These are phyloP conservation scores for Oopsacas minuta DNA, from an alignment of 37 sponge, comb jelly and placozoan genomes.

Conservation along the genomic window DNA sequence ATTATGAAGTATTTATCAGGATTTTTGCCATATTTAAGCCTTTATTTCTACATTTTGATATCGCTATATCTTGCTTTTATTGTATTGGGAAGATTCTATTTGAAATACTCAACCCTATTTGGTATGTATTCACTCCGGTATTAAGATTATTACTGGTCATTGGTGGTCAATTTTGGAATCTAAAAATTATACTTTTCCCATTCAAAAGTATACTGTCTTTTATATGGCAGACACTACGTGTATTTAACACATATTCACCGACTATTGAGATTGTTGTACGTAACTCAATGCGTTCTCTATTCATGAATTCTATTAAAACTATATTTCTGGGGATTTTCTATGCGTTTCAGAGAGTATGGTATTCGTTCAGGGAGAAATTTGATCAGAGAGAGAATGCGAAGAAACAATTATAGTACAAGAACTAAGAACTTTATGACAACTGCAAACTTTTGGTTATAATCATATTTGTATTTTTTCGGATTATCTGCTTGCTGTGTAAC, in stretches of 20 bases:
- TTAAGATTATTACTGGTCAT: not conserved
- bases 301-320: not conserved
- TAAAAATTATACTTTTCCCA: not conserved
- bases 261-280: conserved; percentile 13
- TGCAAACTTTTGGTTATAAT: too few species aligned
- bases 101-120: not conserved
- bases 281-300: not conserved
- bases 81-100: not conserved
- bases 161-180: not conserved
- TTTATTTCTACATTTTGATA: not conserved
- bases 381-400: not conserved
- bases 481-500: not conserved
- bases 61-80: not conserved
- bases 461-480: not conserved
- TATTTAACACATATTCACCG: not conserved
- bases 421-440: not conserved
- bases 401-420: not conserved
- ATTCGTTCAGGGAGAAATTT: not conserved
- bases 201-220: not conserved
- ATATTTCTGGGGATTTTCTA: conserved; percentile 11
- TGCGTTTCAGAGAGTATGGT: not conserved
- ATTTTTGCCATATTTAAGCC: not conserved
- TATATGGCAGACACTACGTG: not conserved
- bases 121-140: not conserved
- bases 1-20: not conserved